Conservation (phyloP, 92 coral and sea anemone species). For the Siderastrea siderea region DNA sequence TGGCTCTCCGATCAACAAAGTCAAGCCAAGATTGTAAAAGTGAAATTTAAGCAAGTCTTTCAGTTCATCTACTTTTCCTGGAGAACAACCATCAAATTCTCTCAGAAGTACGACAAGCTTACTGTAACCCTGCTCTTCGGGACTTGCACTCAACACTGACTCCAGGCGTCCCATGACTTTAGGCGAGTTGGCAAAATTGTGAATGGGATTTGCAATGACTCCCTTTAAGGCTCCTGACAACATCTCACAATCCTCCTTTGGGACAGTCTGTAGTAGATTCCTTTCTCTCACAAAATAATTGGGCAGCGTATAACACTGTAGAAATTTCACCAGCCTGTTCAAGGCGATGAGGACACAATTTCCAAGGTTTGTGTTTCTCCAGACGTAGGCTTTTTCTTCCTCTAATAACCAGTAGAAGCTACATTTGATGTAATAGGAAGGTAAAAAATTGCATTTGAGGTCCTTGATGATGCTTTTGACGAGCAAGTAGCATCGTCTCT, state of each 20-base stretch:
- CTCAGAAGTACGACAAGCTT: neutral
- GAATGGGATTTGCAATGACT: neutral
- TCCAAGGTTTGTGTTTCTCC: conserved; percentile 9
- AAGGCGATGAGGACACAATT: neutral
- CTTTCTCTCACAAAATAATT: conserved; percentile 12
- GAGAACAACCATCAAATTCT: neutral
- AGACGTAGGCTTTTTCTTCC: neutral
- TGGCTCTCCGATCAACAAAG: neutral
- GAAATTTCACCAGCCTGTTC: neutral
- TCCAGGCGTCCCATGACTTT: neutral
- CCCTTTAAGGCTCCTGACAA: neutral
- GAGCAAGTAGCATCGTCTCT: conserved; percentile 2
- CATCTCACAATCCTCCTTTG: neutral
- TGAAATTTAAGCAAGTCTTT: conserved; percentile 5
- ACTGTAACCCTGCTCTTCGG: neutral
- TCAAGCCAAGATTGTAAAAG: neutral
- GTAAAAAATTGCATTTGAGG: neutral
- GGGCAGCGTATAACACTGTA: neutral
- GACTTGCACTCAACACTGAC: neutral
- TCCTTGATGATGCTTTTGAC: neutral
- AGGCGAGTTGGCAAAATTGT: neutral
- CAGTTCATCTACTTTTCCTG: neutral
- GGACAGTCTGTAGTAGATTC: neutral
- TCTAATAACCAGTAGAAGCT: conserved; percentile 13
- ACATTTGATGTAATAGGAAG: conserved; percentile 14